A percentile compares a stretch with the other conserved stretches of the same genome.
Evolutionary conservation across 2,888 invertebrate genomes (phyloP).

Genomic region (Eupithecia vulgata): DNA sequence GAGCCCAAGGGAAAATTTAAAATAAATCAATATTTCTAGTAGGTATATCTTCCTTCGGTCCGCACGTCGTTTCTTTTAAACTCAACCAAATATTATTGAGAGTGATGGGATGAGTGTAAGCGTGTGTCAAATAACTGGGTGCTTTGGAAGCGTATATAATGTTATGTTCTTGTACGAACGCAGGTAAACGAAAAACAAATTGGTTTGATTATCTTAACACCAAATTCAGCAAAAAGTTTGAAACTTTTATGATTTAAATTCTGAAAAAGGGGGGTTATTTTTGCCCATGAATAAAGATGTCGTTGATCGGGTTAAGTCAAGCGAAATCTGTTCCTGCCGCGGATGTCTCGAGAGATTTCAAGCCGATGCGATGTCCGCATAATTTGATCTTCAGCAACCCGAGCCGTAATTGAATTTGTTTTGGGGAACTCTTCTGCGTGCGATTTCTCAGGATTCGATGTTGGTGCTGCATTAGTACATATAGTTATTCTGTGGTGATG

Average conservation of each 20-base stretch:
- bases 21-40: too few species aligned
- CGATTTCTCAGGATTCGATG: slow-evolving; percentile 2
- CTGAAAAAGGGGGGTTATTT: neutral
- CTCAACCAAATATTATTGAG: too few species aligned
- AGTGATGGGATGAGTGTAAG: too few species aligned
- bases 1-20: too few species aligned
- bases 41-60: too few species aligned
- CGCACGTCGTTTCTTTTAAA: too few species aligned
- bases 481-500: neutral
- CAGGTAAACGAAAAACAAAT: neutral
- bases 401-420: slow-evolving; percentile 22
- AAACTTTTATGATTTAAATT: neutral
- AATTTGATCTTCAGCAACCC: slow-evolving; percentile 15
- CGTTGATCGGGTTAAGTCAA: slow-evolving; percentile 2
- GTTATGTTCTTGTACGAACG: neutral
- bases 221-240: neutral
- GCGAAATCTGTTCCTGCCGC: neutral
- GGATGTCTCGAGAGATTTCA: slow-evolving; percentile 9
- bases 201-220: neutral
- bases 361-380: slow-evolving; percentile 25
- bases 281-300: slow-evolving; percentile 4
- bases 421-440: slow-evolving; percentile 20
- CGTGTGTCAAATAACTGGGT: neutral
- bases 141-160: neutral
- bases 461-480: neutral